A percentile compares a stretch with the other conserved stretches of the same genome.
phyloP scores from a whole-genome alignment of 2,888 invertebrate species.

The Xestia ashworthii region DNA sequence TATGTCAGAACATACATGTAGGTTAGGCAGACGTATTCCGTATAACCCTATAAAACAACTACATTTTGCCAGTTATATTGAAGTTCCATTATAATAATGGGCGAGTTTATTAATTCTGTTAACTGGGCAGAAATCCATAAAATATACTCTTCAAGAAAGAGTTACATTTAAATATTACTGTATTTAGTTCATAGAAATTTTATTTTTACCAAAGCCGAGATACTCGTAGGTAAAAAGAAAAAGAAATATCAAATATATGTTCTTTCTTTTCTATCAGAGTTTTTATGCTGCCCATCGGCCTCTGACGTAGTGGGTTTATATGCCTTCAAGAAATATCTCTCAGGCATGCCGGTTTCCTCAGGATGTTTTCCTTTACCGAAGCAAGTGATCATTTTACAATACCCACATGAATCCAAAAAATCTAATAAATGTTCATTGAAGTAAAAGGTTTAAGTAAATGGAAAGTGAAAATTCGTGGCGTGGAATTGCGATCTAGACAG shows the following conservation, averaged over 20 bases:
- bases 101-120: neutral
- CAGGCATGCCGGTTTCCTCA: too few species aligned
- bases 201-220: too few species aligned
- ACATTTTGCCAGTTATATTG: neutral
- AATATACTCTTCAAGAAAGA: too few species aligned
- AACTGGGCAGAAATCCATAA: neutral
- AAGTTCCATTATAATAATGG: neutral
- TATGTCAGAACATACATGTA: neutral
- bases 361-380: too few species aligned
- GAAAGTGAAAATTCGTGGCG: constrained; percentile 19
- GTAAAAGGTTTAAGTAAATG: neutral
- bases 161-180: neutral
- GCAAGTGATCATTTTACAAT: too few species aligned
- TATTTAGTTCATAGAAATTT: neutral
- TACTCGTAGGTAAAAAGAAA: too few species aligned
- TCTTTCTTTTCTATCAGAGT: too few species aligned
- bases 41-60: neutral
- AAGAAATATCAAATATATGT: too few species aligned
- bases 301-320: too few species aligned
- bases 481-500: constrained; percentile 30
- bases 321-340: too few species aligned
- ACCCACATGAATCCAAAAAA: too few species aligned
- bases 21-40: neutral
- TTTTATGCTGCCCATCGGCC: too few species aligned
- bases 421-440: neutral